Percentiles rank a stretch among this genome's conserved stretches.
These are phyloP conservation scores for Cataglyphis hispanica DNA, from an alignment of 1,140 invertebrate genomes.

Conservation along the genomic window DNA sequence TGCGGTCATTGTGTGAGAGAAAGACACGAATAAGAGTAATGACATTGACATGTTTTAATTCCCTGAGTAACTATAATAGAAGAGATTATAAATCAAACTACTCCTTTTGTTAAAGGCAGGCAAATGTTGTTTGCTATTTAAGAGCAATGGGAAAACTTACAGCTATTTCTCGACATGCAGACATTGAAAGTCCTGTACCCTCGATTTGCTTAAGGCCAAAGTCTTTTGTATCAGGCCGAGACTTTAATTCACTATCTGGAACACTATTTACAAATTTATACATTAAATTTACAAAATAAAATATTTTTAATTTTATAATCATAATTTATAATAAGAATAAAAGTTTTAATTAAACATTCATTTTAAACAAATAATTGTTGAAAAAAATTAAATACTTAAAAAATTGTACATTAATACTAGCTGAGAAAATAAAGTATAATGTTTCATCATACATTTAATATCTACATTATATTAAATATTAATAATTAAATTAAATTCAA, in stretches of 20 bases:
- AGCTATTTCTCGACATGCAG: slow-evolving; percentile 99
- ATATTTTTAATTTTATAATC: not conserved
- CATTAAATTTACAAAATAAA: slow-evolving; percentile 8
- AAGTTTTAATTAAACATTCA: not conserved
- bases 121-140: not conserved
- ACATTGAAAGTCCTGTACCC: slow-evolving; percentile 99
- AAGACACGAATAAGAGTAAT: slow-evolving; percentile 99
- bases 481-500: not conserved
- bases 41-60: slow-evolving; percentile 99
- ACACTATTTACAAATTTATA: slow-evolving; percentile 76
- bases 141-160: slow-evolving; percentile 88
- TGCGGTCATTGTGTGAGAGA: slow-evolving; percentile 98
- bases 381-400: not conserved
- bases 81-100: slow-evolving; percentile 37
- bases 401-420: not conserved
- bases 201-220: slow-evolving; percentile 99
- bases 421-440: not conserved
- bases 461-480: not conserved
- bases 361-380: not conserved
- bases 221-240: slow-evolving; percentile 92
- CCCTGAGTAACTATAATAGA: slow-evolving; percentile 94
- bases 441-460: not conserved
- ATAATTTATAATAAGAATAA: not conserved
- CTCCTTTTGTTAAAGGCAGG: not conserved
- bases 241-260: slow-evolving; percentile 85